Evolutionary conservation across 2,797 vertebrate species (phyloP).

Genomic region (Staurois parvus): DNA sequence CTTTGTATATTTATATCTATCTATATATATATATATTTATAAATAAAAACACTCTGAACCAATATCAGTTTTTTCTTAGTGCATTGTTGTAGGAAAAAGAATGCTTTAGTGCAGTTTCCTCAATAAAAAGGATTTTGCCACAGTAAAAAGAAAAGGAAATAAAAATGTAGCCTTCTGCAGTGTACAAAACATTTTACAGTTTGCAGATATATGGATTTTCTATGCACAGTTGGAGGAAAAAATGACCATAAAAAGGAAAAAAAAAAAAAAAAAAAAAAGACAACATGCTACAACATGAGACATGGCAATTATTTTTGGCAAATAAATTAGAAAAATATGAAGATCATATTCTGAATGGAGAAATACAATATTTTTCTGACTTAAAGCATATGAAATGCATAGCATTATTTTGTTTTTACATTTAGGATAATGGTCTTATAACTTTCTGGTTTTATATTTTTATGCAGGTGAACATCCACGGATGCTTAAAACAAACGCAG

Average conservation of each 20-base stretch:
- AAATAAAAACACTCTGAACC: slow-evolving; percentile 93
- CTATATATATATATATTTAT: slow-evolving; percentile 81
- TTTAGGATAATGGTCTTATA: slow-evolving; percentile 78
- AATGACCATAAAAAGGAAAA: slow-evolving; percentile 61
- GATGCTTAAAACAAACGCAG: slow-evolving; percentile 38
- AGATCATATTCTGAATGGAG: slow-evolving; percentile 78
- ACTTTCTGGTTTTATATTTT: slow-evolving; percentile 63
- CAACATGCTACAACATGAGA: slow-evolving; percentile 79
- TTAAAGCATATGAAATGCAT: slow-evolving; percentile 90
- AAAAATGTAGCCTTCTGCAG: slow-evolving; percentile 79
- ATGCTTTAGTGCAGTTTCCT: slow-evolving; percentile 89
- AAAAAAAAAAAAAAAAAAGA: slow-evolving; percentile 76
- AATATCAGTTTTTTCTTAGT: slow-evolving; percentile 86
- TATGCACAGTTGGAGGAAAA: slow-evolving; percentile 65
- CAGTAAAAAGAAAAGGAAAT: slow-evolving; percentile 48
- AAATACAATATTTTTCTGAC: slow-evolving; percentile 73
- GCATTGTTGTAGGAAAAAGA: slow-evolving; percentile 92
- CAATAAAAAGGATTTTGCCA: slow-evolving; percentile 73
- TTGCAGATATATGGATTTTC: slow-evolving; percentile 72
- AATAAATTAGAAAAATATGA: slow-evolving; percentile 87
- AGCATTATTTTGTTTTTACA: slow-evolving; percentile 81
- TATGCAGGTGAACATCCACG: slow-evolving; percentile 35
- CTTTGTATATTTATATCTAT: slow-evolving; percentile 78
- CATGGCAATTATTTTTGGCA: slow-evolving; percentile 90
- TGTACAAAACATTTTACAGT: slow-evolving; percentile 76